Evolutionary conservation across 2,888 invertebrate species (phyloP).

Genomic region (Leistus spinibarbis): DNA sequence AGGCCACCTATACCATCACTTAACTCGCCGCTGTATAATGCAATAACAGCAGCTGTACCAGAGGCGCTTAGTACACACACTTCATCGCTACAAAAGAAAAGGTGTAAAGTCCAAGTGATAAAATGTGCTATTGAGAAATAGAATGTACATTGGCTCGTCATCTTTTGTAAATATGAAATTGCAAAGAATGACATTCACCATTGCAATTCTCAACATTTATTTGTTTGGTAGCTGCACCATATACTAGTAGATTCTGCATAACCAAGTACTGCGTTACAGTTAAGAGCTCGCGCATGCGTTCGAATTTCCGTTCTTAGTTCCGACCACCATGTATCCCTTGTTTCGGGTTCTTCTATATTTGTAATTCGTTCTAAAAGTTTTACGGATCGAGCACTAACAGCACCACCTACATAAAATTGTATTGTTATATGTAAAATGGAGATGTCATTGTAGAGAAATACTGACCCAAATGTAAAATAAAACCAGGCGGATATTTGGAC

Average conservation of each 20-base stretch:
- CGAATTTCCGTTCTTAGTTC: slow-evolving; percentile 94
- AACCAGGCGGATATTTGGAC: slow-evolving; percentile 86
- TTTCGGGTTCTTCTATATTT: slow-evolving; percentile 87
- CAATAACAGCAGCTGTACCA: slow-evolving; percentile 90
- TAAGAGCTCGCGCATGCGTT: slow-evolving; percentile 89
- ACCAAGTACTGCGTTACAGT: slow-evolving; percentile 93
- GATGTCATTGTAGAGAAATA: slow-evolving; percentile 10
- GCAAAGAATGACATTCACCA: too few species aligned
- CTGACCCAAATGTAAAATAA: slow-evolving; percentile 84
- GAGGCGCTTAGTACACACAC: slow-evolving; percentile 92
- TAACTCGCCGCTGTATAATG: slow-evolving; percentile 57
- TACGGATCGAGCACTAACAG: slow-evolving; percentile 82
- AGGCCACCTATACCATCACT: slow-evolving; percentile 47
- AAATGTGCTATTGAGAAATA: background rate
- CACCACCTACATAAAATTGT: slow-evolving; percentile 65
- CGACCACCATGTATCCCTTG: slow-evolving; percentile 96
- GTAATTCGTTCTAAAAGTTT: slow-evolving; percentile 82
- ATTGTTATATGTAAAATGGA: too few species aligned
- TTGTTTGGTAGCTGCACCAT: slow-evolving; percentile 65
- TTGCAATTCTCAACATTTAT: too few species aligned
- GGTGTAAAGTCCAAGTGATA: slow-evolving; percentile 6
- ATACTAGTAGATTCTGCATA: slow-evolving; percentile 93
- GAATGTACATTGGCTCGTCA: slow-evolving; percentile 25
- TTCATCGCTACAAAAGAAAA: slow-evolving; percentile 75
- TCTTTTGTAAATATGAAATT: slow-evolving; percentile 71